These are phyloP conservation scores for Stomorhina lunata DNA, from an alignment of 2,888 invertebrate species.

Conservation along the genomic window DNA sequence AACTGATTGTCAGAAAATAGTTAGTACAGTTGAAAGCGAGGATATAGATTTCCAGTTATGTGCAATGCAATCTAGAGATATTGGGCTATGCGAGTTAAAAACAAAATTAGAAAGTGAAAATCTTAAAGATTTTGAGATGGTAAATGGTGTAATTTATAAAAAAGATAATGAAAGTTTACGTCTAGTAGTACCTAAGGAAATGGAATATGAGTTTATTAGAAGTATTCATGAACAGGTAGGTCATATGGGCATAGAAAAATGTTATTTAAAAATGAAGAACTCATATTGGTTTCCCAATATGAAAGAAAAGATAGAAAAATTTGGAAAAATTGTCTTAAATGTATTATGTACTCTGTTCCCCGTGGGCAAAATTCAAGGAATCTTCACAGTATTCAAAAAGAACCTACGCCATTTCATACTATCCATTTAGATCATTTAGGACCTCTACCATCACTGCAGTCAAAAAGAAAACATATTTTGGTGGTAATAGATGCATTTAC, in stretches of 20 bases:
- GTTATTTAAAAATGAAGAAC: constrained; percentile 15
- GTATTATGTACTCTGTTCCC: constrained; percentile 22
- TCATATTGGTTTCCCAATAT: constrained; percentile 46
- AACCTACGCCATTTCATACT: constrained; percentile 42
- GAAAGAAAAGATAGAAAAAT: constrained; percentile 27
- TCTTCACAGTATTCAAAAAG: constrained; percentile 28
- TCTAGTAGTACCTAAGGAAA: constrained; percentile 32
- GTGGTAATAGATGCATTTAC: constrained; percentile 48
- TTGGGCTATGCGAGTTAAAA: constrained; percentile 18
- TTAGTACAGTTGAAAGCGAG: constrained; percentile 13
- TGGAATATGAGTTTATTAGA: constrained; percentile 38
- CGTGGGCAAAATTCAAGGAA: neutral
- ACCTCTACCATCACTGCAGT: constrained; percentile 28
- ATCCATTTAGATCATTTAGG: constrained; percentile 51
- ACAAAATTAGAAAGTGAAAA: constrained; percentile 13
- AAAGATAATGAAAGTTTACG: neutral
- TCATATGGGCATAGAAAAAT: constrained; percentile 39
- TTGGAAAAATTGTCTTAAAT: constrained; percentile 34
- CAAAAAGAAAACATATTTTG: constrained; percentile 41
- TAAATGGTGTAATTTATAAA: constrained; percentile 44
- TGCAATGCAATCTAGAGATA: constrained; percentile 31
- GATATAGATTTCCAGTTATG: constrained; percentile 18
- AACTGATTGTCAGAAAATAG: neutral
- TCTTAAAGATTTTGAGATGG: constrained; percentile 24
- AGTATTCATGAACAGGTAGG: constrained; percentile 42